A percentile compares a stretch with the other conserved stretches of the same genome.
These are phyloP conservation scores for Drosophila colorata DNA, from an alignment of 2,888 invertebrate genomes.

Conservation along the genomic window DNA sequence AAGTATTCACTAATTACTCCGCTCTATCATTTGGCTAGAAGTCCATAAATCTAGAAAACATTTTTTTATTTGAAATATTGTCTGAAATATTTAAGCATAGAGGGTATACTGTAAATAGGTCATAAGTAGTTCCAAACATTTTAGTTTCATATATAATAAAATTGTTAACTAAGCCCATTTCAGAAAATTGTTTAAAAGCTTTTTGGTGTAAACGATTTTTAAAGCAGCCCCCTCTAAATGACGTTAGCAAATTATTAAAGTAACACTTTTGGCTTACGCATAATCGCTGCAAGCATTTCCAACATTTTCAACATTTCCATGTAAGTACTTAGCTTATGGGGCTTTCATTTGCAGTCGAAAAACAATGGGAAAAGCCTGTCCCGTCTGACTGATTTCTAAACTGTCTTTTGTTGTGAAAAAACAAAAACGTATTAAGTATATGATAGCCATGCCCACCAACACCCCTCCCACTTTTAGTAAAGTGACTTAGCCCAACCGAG, in stretches of 20 bases:
- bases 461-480: slow-evolving; percentile 4
- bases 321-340: slow-evolving; percentile 38
- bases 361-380: slow-evolving; percentile 40
- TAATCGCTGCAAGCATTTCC: slow-evolving; percentile 46
- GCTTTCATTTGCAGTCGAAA: slow-evolving; percentile 34
- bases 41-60: too few species aligned
- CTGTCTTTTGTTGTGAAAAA: slow-evolving; percentile 68
- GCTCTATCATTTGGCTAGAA: too few species aligned
- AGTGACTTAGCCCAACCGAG: slow-evolving; percentile 2
- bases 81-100: too few species aligned
- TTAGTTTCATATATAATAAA: not conserved
- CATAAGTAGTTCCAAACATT: not conserved
- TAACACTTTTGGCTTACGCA: slow-evolving; percentile 11
- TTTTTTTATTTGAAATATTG: too few species aligned
- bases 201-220: not conserved
- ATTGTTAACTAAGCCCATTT: not conserved
- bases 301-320: slow-evolving; percentile 31
- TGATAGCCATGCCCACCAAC: slow-evolving; percentile 56
- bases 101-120: not conserved
- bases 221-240: not conserved
- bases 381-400: slow-evolving; percentile 68
- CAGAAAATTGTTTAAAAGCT: not conserved
- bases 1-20: too few species aligned
- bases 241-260: slow-evolving; percentile 14
- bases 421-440: slow-evolving; percentile 65